These are phyloP conservation scores for Porites lobata DNA, from an alignment of 92 coral and sea anemone genomes.

Conservation along the genomic window DNA sequence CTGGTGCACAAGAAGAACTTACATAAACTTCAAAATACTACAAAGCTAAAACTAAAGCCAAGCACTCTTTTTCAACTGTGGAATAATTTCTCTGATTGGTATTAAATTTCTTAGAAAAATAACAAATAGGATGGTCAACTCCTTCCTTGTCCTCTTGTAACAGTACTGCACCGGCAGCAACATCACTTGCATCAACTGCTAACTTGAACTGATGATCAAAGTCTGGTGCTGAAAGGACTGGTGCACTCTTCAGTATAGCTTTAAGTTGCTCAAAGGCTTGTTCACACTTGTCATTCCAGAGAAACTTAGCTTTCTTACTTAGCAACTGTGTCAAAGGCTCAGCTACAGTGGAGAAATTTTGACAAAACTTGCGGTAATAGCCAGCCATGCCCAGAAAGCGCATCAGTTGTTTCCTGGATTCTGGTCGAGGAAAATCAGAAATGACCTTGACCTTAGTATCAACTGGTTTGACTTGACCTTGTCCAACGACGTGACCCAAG, in stretches of 20 bases:
- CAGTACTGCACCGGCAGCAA: slow-evolving; percentile 59
- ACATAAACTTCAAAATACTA: slow-evolving; percentile 35
- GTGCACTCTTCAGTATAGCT: slow-evolving; percentile 60
- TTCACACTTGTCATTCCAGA: slow-evolving; percentile 61
- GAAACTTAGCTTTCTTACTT: slow-evolving; percentile 39
- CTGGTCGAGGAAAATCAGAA: slow-evolving; percentile 31
- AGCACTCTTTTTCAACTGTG: background rate
- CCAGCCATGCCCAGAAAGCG: slow-evolving; percentile 79
- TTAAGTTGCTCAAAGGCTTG: slow-evolving; percentile 64
- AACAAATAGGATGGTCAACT: slow-evolving; percentile 48
- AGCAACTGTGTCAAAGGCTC: slow-evolving; percentile 59
- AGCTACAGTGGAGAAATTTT: slow-evolving; percentile 54
- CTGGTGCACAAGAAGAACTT: too few species aligned
- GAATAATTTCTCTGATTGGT: slow-evolving; percentile 37
- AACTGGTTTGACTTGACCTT: slow-evolving; percentile 59
- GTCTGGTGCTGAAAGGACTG: slow-evolving; percentile 65
- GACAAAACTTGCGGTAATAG: slow-evolving; percentile 67
- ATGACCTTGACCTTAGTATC: slow-evolving; percentile 45
- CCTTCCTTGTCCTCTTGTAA: slow-evolving; percentile 57
- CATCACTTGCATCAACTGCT: too few species aligned
- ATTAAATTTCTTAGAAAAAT: slow-evolving; percentile 37
- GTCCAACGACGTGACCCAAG: slow-evolving; percentile 69
- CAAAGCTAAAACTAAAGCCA: slow-evolving; percentile 52
- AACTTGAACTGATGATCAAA: slow-evolving; percentile 22
- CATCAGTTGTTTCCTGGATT: slow-evolving; percentile 48